These are phyloP conservation scores for Esperia sulphurella DNA, from an alignment of 2,888 invertebrate genomes.

Conservation along the genomic window DNA sequence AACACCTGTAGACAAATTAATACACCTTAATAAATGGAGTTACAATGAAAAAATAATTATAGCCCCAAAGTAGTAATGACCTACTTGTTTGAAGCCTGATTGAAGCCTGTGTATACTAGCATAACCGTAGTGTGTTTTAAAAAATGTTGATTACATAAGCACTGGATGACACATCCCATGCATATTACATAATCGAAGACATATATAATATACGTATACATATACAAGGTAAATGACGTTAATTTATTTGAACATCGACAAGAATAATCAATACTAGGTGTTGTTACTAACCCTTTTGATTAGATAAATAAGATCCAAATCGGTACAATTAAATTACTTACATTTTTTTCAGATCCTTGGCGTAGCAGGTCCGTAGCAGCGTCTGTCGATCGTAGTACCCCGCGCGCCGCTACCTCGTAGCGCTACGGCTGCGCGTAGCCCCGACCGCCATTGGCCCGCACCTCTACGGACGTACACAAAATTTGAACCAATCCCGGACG, in stretches of 20 bases:
- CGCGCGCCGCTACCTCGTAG: slow-evolving; percentile 53
- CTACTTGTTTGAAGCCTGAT: too few relatives aligned
- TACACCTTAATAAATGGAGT: too few relatives aligned
- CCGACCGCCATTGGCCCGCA: slow-evolving; percentile 56
- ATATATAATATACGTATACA: slow-evolving; percentile 16
- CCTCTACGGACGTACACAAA: slow-evolving; percentile 50
- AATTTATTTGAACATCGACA: neutral
- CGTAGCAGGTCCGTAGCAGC: slow-evolving; percentile 65
- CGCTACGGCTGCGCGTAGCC: slow-evolving; percentile 72
- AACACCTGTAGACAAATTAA: slow-evolving; percentile 40
- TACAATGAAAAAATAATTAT: too few relatives aligned
- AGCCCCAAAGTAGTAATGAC: too few relatives aligned
- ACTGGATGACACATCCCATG: too few relatives aligned
- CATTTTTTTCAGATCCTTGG: slow-evolving; percentile 68
- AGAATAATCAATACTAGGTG: neutral
- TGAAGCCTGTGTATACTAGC: too few relatives aligned
- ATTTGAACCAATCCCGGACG: slow-evolving; percentile 54
- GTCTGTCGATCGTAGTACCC: slow-evolving; percentile 71
- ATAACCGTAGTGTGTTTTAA: too few relatives aligned
- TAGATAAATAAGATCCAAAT: slow-evolving; percentile 9
- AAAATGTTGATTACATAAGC: too few relatives aligned
- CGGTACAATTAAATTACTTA: slow-evolving; percentile 40
- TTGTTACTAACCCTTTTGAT: slow-evolving; percentile 7
- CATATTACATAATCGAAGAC: slow-evolving; percentile 16
- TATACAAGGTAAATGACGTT: neutral